Evolutionary conservation across 2,888 invertebrate genomes (phyloP).

Genomic region (Lymantria dispar): DNA sequence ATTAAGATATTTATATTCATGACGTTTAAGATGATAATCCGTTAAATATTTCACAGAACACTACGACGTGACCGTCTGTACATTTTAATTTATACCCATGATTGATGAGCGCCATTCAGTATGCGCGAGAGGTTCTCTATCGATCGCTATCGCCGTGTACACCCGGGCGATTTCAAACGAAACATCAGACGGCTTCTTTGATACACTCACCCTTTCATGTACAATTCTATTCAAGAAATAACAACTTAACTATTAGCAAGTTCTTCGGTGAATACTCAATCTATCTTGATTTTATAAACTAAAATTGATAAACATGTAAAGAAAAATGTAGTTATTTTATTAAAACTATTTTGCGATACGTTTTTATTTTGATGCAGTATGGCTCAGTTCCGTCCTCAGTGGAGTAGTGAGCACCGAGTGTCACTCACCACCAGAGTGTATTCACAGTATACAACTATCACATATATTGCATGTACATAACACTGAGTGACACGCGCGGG

Average conservation of each 20-base stretch:
- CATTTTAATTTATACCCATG: constrained; percentile 20
- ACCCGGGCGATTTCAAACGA: not conserved
- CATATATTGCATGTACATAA: too few relatives aligned
- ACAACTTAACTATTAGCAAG: not conserved
- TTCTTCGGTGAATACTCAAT: not conserved
- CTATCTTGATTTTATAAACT: not conserved
- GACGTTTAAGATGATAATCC: constrained; percentile 15
- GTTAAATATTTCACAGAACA: constrained; percentile 4
- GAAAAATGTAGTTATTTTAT: too few relatives aligned
- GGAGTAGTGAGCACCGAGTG: too few relatives aligned
- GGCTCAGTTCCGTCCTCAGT: too few relatives aligned
- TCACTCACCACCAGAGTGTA: too few relatives aligned
- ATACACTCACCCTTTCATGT: not conserved
- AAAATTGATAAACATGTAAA: too few relatives aligned
- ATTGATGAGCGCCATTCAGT: constrained; percentile 17
- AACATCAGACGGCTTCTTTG: not conserved
- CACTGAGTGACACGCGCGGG: too few relatives aligned
- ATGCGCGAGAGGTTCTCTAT: constrained; percentile 10
- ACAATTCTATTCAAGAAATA: not conserved
- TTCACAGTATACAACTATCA: too few relatives aligned
- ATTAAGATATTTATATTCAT: constrained; percentile 12
- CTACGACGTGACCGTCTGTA: constrained; percentile 14
- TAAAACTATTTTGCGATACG: too few relatives aligned
- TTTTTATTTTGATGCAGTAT: too few relatives aligned
- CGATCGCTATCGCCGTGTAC: constrained; percentile 5